phyloP scores from a whole-genome alignment of 2,113 vertebrate species.

The Lipophrys pholis region DNA sequence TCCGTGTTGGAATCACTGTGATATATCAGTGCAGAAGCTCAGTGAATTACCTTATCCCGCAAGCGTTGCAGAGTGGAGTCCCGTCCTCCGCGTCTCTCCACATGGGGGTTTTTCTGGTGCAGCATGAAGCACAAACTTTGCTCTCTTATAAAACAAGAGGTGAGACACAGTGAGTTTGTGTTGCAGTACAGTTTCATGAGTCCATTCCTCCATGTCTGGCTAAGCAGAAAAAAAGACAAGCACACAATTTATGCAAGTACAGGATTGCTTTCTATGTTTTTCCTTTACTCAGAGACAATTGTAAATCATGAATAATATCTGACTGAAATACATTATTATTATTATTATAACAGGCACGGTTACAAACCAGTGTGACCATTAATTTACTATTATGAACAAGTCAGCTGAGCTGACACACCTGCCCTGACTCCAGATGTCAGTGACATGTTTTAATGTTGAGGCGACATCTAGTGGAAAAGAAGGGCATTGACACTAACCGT shows the following conservation, averaged over 20 bases:
- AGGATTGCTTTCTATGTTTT: no score
- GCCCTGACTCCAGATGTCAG: background rate
- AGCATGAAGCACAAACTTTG: conserved; percentile 89
- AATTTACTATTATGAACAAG: background rate
- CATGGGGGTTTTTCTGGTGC: conserved; percentile 89
- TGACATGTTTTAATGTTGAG: conserved; percentile 13
- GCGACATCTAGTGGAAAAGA: conserved; percentile 50
- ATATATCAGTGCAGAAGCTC: no score
- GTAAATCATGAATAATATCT: no score
- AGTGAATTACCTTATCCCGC: conserved; percentile 88
- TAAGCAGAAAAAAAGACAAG: no score
- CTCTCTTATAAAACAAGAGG: conserved; percentile 64
- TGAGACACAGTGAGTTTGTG: background rate
- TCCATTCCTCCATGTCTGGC: no score
- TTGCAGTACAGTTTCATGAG: background rate
- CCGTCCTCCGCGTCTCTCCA: conserved; percentile 94
- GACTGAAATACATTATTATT: no score
- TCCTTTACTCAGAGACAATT: no score
- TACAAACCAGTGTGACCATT: no score
- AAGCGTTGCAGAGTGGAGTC: conserved; percentile 92
- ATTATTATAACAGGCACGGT: no score
- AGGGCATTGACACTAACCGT: background rate
- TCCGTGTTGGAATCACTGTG: no score
- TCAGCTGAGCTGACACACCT: conserved; percentile 8
- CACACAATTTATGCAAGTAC: no score